phyloP scores from a whole-genome alignment of 1,140 invertebrate genomes.

The Halotydeus destructor region DNA sequence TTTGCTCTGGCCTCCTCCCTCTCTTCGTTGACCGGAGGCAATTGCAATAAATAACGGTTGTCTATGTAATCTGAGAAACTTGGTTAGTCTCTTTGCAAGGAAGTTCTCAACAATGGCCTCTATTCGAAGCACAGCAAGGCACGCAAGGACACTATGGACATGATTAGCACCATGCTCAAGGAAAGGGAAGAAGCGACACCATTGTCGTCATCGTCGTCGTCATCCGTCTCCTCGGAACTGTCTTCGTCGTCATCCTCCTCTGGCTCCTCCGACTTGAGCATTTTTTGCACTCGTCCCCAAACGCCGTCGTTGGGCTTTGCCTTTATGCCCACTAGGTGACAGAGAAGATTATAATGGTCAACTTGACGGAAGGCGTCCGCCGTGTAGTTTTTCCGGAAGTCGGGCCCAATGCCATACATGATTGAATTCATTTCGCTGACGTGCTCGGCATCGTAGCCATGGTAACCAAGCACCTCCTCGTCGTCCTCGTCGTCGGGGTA shows the following conservation, averaged over 20 bases:
- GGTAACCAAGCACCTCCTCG: background rate
- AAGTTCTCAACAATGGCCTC: no score
- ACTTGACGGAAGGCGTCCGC: conserved; percentile 13
- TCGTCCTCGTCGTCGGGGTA: conserved; percentile 4
- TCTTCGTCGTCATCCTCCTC: background rate
- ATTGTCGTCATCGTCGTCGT: conserved; percentile 6
- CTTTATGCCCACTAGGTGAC: conserved; percentile 13
- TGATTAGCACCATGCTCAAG: no score
- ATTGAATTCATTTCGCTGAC: conserved; percentile 7
- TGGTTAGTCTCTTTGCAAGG: no score
- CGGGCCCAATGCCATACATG: conserved; percentile 6
- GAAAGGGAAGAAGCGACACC: no score
- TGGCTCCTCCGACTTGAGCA: conserved; percentile 19
- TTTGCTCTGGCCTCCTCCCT: no score
- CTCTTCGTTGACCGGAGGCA: no score
- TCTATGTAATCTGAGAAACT: no score
- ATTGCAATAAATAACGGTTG: no score
- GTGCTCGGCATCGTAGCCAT: conserved; percentile 7
- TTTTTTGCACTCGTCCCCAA: conserved; percentile 1
- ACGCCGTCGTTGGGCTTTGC: conserved; percentile 15
- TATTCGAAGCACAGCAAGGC: no score
- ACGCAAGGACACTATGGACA: no score
- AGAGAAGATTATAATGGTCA: conserved; percentile 16
- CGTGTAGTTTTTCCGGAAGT: conserved; percentile 13
- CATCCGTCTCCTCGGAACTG: background rate